Conservation (phyloP, 1,140 invertebrate species). For the Protaetia brevitarsis region DNA sequence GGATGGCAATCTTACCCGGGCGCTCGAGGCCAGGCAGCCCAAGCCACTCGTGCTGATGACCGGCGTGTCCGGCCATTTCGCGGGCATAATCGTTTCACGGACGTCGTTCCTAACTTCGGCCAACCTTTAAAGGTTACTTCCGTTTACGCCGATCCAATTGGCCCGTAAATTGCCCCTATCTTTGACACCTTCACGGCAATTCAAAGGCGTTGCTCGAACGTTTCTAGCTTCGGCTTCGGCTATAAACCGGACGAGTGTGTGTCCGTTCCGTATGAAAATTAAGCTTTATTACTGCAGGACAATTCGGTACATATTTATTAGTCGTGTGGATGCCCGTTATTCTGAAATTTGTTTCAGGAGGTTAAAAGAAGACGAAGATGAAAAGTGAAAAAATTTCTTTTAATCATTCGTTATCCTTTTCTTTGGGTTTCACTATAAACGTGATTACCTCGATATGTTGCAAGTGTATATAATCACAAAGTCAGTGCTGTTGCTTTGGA, state of each 20-base stretch:
- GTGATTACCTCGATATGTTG: no score
- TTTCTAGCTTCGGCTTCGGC: background rate
- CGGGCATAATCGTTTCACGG: conserved; percentile 42
- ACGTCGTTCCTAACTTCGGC: conserved; percentile 43
- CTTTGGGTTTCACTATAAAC: no score
- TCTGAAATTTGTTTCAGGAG: no score
- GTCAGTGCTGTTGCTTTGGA: no score
- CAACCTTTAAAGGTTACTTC: conserved; percentile 46
- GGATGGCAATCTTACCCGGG: conserved; percentile 25
- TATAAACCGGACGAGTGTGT: background rate
- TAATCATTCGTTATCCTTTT: no score
- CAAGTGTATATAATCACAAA: no score
- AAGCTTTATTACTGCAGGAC: conserved; percentile 1
- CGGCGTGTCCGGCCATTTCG: conserved; percentile 42
- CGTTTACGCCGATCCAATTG: conserved; percentile 49
- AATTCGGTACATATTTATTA: background rate
- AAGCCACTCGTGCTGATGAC: conserved; percentile 30
- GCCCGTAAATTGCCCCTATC: conserved; percentile 49
- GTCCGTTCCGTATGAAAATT: background rate
- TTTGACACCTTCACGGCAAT: conserved; percentile 47
- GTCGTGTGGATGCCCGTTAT: no score
- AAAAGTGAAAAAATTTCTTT: no score
- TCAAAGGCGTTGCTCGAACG: conserved; percentile 25
- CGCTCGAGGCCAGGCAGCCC: background rate
- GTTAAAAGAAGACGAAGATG: no score